Evolutionary conservation across 2,113 vertebrate genomes (phyloP).

Genomic region (Leuciscus idus): DNA sequence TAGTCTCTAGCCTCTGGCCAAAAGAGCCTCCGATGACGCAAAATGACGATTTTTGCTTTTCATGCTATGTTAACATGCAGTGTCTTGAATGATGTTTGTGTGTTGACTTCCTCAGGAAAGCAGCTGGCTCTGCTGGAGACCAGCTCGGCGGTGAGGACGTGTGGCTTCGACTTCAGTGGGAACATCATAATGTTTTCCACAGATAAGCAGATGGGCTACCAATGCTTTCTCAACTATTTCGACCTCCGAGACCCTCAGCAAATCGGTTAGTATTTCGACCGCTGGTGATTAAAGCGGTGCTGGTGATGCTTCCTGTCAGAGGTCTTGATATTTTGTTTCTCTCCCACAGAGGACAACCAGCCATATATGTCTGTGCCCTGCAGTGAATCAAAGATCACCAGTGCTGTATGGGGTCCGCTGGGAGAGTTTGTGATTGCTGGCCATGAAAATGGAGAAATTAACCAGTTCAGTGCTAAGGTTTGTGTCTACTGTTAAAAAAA

Average conservation of each 20-base stretch:
- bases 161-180: constrained; percentile 96
- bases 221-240: constrained; percentile 75
- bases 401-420: constrained; percentile 94
- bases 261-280: constrained; percentile 38
- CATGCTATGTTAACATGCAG: background rate
- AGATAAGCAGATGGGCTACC: constrained; percentile 99
- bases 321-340: background rate
- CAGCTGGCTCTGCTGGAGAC: constrained; percentile 92
- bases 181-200: constrained; percentile 99
- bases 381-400: constrained; percentile 94
- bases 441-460: constrained; percentile 92
- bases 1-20: no score
- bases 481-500: background rate
- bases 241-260: constrained; percentile 58
- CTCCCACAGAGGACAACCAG: constrained; percentile 84
- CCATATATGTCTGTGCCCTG: constrained; percentile 92
- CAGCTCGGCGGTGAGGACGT: constrained; percentile 93
- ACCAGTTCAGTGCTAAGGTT: constrained; percentile 96
- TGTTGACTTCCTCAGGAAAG: constrained; percentile 79
- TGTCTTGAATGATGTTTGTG: background rate
- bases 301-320: background rate
- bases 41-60: background rate
- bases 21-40: no score
- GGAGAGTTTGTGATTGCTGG: constrained; percentile 94
- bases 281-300: background rate